These are phyloP conservation scores for Gymnopithys bicolor DNA, from an alignment of 2,797 vertebrate genomes.

Conservation along the genomic window DNA sequence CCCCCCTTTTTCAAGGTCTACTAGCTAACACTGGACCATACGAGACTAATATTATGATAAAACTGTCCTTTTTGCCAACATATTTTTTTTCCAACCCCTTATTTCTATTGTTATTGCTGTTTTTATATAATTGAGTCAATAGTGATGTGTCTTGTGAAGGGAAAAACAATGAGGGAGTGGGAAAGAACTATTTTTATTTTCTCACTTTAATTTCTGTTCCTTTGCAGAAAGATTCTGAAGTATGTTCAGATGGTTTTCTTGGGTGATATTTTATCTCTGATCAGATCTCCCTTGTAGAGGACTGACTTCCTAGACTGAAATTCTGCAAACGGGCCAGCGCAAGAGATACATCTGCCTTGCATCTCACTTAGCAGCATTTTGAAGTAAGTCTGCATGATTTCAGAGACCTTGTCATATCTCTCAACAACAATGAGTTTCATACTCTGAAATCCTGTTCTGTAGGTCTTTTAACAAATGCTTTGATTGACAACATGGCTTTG, in stretches of 20 bases:
- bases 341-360: not conserved
- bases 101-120: not conserved
- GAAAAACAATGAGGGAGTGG: not conserved
- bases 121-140: not conserved
- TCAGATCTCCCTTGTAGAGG: not conserved
- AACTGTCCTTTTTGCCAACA: not conserved
- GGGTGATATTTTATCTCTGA: not conserved
- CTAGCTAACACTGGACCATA: constrained; percentile 78
- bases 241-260: not conserved
- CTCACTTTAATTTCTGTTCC: not conserved
- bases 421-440: not conserved
- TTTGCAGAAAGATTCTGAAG: not conserved
- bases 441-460: not conserved
- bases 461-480: not conserved
- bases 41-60: constrained; percentile 52
- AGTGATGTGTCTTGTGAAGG: not conserved
- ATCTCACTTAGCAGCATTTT: not conserved
- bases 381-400: not conserved
- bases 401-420: not conserved
- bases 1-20: constrained; percentile 76
- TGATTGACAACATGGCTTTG: constrained; percentile 37
- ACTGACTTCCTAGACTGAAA: not conserved
- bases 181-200: not conserved
- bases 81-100: not conserved
- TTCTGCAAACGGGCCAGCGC: not conserved